These are phyloP conservation scores for Myotis davidii DNA, from an alignment of 2,113 vertebrate genomes.

Conservation along the genomic window DNA sequence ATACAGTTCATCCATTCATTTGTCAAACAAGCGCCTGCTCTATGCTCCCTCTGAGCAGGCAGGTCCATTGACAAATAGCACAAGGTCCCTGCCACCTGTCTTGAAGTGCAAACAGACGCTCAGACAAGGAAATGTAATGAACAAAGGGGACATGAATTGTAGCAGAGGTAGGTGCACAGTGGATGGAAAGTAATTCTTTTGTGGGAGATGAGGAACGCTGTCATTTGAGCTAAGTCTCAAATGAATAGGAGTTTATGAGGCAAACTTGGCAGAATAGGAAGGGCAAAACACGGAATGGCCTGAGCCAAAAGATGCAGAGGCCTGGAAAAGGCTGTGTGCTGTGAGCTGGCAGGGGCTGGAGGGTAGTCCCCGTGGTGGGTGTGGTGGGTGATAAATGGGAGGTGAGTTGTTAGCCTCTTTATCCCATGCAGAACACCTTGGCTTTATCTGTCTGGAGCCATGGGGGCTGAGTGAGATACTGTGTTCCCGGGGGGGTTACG, in stretches of 20 bases:
- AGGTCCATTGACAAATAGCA: neutral
- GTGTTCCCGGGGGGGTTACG: neutral
- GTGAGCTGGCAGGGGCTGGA: neutral
- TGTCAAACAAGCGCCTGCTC: neutral
- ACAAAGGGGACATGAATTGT: neutral
- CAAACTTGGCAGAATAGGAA: neutral
- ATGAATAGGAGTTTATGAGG: neutral
- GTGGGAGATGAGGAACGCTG: neutral
- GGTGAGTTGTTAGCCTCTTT: neutral
- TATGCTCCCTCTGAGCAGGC: neutral
- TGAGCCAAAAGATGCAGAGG: neutral
- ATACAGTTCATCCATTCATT: neutral
- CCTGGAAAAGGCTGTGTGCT: neutral
- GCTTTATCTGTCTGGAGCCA: neutral
- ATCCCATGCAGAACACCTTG: neutral
- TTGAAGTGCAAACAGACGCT: neutral
- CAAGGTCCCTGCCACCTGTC: neutral
- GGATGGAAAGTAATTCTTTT: neutral
- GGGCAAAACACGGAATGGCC: neutral
- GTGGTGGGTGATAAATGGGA: neutral
- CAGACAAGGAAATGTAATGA: neutral
- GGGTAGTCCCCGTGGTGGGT: neutral
- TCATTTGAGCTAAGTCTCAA: constrained; percentile 11
- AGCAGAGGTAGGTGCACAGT: neutral
- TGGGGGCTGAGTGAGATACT: neutral